Conservation (phyloP, 2,113 vertebrate genomes). For the Romanogobio albipinnatus region DNA sequence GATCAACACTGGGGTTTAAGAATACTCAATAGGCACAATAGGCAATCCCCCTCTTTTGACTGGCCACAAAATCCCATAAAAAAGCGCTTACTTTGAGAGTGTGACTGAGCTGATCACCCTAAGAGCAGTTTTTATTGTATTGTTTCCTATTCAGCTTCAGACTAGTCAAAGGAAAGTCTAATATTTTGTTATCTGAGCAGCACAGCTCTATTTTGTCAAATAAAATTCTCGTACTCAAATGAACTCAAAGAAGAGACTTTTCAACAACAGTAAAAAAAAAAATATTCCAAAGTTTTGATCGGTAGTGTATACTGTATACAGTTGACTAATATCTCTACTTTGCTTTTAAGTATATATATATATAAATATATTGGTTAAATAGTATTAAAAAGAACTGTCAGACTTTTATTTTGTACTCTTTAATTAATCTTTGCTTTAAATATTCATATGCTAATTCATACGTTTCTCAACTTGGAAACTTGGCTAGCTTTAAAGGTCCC, state of each 20-base stretch:
- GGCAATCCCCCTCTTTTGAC: conserved; percentile 38
- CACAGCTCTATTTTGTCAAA: not conserved
- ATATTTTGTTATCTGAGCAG: not conserved
- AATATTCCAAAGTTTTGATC: no score
- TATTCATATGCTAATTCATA: no score
- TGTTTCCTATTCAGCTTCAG: conserved; percentile 2
- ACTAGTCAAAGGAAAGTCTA: conserved; percentile 7
- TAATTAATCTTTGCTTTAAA: no score
- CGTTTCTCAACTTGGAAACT: no score
- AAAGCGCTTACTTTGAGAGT: conserved; percentile 37
- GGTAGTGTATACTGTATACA: no score
- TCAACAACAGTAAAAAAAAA: no score
- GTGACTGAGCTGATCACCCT: not conserved
- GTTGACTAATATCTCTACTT: no score
- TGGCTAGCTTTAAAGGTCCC: no score
- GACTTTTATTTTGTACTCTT: no score
- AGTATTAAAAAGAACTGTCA: no score
- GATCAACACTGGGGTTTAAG: conserved; percentile 42
- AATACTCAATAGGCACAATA: conserved; percentile 24
- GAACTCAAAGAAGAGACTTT: not conserved
- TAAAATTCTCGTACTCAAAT: not conserved
- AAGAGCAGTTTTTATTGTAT: conserved; percentile 5
- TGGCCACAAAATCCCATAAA: conserved; percentile 32
- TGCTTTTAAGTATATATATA: no score
- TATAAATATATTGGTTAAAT: no score